Percentiles rank a stretch among this genome's conserved stretches.
Conservation (phyloP, 2,113 vertebrate genomes). For the Ginglymostoma cirratum region DNA sequence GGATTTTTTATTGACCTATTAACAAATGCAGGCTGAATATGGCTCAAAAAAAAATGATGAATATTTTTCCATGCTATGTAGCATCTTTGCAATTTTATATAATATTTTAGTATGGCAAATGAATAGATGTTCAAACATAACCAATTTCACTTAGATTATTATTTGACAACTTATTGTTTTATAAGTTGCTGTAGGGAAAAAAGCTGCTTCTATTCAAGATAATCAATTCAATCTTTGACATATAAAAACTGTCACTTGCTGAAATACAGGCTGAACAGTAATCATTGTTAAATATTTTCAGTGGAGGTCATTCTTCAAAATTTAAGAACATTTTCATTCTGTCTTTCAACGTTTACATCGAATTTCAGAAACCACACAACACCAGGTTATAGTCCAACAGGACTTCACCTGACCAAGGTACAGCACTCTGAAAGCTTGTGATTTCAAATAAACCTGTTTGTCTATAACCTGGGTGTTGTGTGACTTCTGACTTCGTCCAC, state of each 20-base stretch:
- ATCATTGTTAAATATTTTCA: neutral
- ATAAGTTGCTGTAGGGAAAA: neutral
- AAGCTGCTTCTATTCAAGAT: neutral
- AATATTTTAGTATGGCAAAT: neutral
- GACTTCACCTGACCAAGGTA: no score
- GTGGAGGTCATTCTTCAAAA: neutral
- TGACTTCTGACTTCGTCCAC: no score
- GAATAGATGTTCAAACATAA: neutral
- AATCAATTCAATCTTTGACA: neutral
- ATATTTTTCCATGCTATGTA: neutral
- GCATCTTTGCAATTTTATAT: neutral
- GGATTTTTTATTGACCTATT: neutral
- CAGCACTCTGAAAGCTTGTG: no score
- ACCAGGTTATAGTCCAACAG: no score
- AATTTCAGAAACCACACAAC: no score
- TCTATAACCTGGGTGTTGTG: no score
- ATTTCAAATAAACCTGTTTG: no score
- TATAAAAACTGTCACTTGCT: neutral
- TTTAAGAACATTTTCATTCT: no score
- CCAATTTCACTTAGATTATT: neutral
- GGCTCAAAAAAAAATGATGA: neutral
- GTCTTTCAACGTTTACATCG: no score
- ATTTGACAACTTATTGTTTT: neutral
- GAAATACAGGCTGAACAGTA: neutral
- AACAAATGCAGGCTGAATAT: neutral